These are phyloP conservation scores for Cephus rjabovi DNA, from an alignment of 2,888 invertebrate species.

Conservation along the genomic window DNA sequence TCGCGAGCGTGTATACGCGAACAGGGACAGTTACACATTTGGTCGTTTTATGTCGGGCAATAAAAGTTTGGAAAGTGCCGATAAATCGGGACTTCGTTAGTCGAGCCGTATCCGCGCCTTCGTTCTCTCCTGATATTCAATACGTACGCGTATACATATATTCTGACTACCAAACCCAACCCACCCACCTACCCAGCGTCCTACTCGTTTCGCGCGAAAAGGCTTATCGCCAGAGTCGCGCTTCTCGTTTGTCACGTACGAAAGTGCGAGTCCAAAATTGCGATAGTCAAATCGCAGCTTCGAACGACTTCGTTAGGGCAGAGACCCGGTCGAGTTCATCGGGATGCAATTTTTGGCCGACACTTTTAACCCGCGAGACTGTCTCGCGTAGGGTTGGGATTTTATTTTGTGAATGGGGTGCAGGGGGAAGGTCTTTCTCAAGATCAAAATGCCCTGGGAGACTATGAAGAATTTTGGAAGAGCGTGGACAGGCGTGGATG, in stretches of 20 bases:
- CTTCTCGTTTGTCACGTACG: not conserved
- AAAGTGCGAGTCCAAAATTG: not conserved
- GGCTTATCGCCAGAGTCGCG: not conserved
- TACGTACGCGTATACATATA: not conserved
- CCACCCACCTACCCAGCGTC: not conserved
- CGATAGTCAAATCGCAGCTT: not conserved
- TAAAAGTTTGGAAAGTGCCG: constrained; percentile 48
- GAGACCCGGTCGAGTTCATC: too few relatives aligned
- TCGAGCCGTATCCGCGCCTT: not conserved
- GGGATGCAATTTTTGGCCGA: not conserved
- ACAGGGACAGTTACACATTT: constrained; percentile 6
- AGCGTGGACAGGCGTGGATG: not conserved
- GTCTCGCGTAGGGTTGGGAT: not conserved
- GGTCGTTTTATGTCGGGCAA: constrained; percentile 48
- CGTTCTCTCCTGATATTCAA: not conserved
- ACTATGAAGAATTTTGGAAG: not conserved
- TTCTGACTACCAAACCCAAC: not conserved
- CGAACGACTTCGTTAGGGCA: not conserved
- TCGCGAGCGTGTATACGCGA: not conserved
- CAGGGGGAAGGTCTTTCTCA: not conserved
- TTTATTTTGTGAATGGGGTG: not conserved
- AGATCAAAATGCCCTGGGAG: not conserved
- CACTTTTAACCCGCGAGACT: not conserved
- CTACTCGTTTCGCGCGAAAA: not conserved
- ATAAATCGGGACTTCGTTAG: constrained; percentile 33